These are phyloP conservation scores for Ridgeia piscesae DNA, from an alignment of 1,140 invertebrate species.

Conservation along the genomic window DNA sequence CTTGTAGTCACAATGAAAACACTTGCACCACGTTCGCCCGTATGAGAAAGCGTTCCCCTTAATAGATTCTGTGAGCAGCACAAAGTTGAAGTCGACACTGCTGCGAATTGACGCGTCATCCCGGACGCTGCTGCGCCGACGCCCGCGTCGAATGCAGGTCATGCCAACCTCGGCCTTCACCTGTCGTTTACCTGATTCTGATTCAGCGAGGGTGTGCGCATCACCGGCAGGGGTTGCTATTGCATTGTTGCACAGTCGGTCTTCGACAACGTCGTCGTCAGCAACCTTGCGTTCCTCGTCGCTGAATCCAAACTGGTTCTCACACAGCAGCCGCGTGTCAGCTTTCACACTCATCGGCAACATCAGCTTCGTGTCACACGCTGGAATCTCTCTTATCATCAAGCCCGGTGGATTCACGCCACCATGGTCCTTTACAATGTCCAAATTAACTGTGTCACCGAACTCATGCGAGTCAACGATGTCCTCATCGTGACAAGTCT, in stretches of 20 bases:
- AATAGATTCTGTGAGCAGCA: constrained; percentile 33
- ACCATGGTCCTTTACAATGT: not conserved
- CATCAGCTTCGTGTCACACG: not conserved
- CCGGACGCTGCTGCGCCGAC: not conserved
- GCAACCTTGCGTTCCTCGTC: not conserved
- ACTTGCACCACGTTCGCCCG: constrained; percentile 38
- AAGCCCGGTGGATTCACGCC: not conserved
- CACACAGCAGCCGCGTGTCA: not conserved
- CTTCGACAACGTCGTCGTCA: constrained; percentile 9
- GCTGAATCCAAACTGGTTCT: not conserved
- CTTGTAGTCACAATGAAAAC: constrained; percentile 44
- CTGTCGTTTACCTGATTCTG: not conserved
- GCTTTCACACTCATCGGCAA: not conserved
- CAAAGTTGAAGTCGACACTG: constrained; percentile 41
- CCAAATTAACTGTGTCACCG: not conserved
- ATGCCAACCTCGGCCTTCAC: not conserved
- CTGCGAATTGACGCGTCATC: not conserved
- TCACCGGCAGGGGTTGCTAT: not conserved
- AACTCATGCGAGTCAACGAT: not conserved
- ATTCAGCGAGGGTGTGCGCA: not conserved
- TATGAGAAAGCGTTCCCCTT: constrained; percentile 34
- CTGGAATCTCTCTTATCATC: constrained; percentile 9
- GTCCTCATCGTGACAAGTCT: not conserved
- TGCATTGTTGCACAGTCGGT: not conserved
- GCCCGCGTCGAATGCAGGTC: not conserved